Percentiles rank a stretch among this genome's conserved stretches.
These are phyloP conservation scores for Ophiothrix spiculata DNA, from an alignment of 35 echinoderm and acorn worm genomes.

Conservation along the genomic window DNA sequence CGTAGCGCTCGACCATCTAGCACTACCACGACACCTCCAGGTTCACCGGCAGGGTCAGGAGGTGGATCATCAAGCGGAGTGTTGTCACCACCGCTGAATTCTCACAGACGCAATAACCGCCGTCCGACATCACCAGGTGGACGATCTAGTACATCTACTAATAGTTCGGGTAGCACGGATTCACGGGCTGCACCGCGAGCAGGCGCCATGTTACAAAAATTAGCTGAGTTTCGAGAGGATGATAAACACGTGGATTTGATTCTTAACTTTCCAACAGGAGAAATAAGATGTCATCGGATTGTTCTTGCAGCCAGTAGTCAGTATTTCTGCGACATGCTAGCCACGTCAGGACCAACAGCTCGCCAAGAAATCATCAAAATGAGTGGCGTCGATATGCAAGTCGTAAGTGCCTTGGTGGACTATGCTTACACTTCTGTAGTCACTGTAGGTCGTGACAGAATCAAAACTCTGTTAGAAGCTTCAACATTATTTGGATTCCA, in stretches of 20 bases:
- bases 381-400: slow-evolving; percentile 74
- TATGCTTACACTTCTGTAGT: slow-evolving; percentile 75
- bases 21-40: not conserved
- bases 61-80: not conserved
- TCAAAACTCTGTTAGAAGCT: slow-evolving; percentile 56
- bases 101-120: not conserved
- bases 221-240: slow-evolving; percentile 58
- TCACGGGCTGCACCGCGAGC: slow-evolving; percentile 37
- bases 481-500: slow-evolving; percentile 54
- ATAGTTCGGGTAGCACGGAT: slow-evolving; percentile 36
- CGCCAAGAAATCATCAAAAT: slow-evolving; percentile 79
- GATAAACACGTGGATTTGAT: slow-evolving; percentile 60
- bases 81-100: not conserved
- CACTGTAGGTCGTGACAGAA: slow-evolving; percentile 47
- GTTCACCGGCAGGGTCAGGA: not conserved
- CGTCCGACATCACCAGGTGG: slow-evolving; percentile 18
- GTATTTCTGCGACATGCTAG: slow-evolving; percentile 71
- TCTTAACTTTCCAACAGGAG: slow-evolving; percentile 64
- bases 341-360: slow-evolving; percentile 30
- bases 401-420: slow-evolving; percentile 73
- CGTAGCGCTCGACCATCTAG: not conserved
- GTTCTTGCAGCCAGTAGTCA: slow-evolving; percentile 69
- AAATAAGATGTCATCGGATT: slow-evolving; percentile 74
- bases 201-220: slow-evolving; percentile 43
- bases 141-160: slow-evolving; percentile 42